Evolutionary conservation across 2,888 invertebrate genomes (phyloP).

Genomic region (Salpingus planirostris): DNA sequence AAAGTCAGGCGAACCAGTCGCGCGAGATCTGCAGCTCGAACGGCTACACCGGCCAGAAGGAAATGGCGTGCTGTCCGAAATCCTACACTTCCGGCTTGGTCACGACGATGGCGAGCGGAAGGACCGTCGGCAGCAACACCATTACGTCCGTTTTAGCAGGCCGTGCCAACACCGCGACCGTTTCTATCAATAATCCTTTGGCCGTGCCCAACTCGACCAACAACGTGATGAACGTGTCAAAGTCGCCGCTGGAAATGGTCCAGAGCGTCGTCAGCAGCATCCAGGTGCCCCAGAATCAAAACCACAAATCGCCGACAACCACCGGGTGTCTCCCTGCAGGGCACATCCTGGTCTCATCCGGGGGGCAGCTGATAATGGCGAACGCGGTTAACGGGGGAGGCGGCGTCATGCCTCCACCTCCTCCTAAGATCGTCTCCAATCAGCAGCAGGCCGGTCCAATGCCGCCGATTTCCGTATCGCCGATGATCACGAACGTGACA

Average conservation of each 20-base stretch:
- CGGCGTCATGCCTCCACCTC: conserved; percentile 60
- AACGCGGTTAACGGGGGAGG: conserved; percentile 44
- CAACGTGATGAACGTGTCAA: conserved; percentile 41
- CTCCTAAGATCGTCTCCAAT: conserved; percentile 32
- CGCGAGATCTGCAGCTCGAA: conserved; percentile 11
- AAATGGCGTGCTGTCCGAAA: conserved; percentile 18
- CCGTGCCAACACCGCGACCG: conserved; percentile 65
- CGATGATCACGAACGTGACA: conserved; percentile 56
- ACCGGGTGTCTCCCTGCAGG: conserved; percentile 55
- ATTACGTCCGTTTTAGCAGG: conserved; percentile 74
- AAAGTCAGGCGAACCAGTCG: conserved; percentile 15
- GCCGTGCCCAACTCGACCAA: conserved; percentile 21
- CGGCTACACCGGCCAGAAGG: conserved; percentile 16
- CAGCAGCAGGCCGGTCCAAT: conserved; percentile 40
- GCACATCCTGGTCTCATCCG: conserved; percentile 68
- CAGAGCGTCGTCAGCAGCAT: conserved; percentile 66
- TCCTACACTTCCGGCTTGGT: conserved; percentile 39
- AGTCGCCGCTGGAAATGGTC: conserved; percentile 68
- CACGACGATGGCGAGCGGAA: conserved; percentile 61
- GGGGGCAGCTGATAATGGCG: conserved; percentile 65
- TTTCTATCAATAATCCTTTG: conserved; percentile 59
- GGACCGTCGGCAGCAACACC: conserved; percentile 70
- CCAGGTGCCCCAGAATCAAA: conserved; percentile 42
- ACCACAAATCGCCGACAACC: conserved; percentile 37
- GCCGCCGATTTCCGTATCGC: conserved; percentile 54